Evolutionary conservation across 2,888 invertebrate genomes (phyloP).

Genomic region (Drosophila antonietae): DNA sequence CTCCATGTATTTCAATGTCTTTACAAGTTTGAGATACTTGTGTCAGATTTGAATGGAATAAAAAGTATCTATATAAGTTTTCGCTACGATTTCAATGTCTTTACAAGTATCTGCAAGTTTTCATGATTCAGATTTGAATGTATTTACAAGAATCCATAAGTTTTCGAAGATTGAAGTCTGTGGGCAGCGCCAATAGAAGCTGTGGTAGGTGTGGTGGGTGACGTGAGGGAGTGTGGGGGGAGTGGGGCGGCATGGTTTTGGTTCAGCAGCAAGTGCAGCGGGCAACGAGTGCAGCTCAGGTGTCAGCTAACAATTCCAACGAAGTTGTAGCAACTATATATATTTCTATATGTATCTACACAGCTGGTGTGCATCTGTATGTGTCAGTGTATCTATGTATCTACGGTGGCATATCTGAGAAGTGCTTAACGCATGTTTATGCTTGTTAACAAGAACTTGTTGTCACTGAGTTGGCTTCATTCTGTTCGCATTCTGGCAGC

Average conservation of each 20-base stretch:
- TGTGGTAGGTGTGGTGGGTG: no score
- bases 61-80: no score
- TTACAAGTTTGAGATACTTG: no score
- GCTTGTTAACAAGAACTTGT: conserved; percentile 32
- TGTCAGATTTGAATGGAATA: no score
- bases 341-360: conserved; percentile 3
- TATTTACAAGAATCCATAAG: background rate
- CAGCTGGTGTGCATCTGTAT: background rate
- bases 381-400: conserved; percentile 19
- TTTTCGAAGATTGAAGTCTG: background rate
- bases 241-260: no score
- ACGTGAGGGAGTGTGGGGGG: no score
- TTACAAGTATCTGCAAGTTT: background rate
- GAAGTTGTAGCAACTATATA: background rate
- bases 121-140: background rate
- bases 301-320: conserved; percentile 37
- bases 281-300: conserved; percentile 3
- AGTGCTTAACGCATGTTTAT: conserved; percentile 46
- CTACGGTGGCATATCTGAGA: conserved; percentile 38
- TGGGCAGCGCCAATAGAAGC: no score
- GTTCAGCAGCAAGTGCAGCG: conserved; percentile 3
- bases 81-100: no score
- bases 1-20: no score
- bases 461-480: conserved; percentile 46
- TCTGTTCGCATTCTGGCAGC: conserved; percentile 20